Evolutionary conservation across 2,113 vertebrate genomes (phyloP).

Genomic region (Azemiops feae): DNA sequence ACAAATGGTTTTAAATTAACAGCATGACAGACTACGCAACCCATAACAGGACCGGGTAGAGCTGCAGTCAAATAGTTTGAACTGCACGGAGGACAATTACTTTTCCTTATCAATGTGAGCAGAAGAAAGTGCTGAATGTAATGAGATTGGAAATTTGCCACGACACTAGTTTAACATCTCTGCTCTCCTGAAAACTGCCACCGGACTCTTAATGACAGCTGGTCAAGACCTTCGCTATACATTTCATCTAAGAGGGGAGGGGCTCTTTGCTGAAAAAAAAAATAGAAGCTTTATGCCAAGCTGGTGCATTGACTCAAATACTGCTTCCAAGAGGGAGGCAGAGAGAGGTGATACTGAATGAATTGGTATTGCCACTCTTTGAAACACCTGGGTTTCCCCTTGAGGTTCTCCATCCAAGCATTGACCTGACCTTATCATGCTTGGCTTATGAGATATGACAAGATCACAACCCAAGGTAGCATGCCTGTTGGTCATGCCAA

Average conservation of each 20-base stretch:
- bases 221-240: slow-evolving; percentile 18
- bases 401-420: neutral
- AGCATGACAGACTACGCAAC: neutral
- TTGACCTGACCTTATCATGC: slow-evolving; percentile 24
- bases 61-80: slow-evolving; percentile 1
- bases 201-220: slow-evolving; percentile 30
- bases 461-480: slow-evolving; percentile 20
- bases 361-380: slow-evolving; percentile 11
- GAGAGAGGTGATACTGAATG: slow-evolving; percentile 15
- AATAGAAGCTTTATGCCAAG: neutral
- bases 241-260: slow-evolving; percentile 16
- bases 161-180: slow-evolving; percentile 6
- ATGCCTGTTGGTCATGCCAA: slow-evolving; percentile 17
- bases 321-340: neutral
- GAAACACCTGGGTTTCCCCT: slow-evolving; percentile 24
- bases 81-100: slow-evolving; percentile 3
- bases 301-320: neutral
- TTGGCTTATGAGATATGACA: slow-evolving; percentile 35
- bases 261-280: neutral
- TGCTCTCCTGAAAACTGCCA: slow-evolving; percentile 20
- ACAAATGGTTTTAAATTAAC: neutral
- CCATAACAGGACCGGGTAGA: neutral
- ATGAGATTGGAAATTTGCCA: slow-evolving; percentile 25
- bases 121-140: neutral
- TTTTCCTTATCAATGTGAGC: neutral